phyloP scores from a whole-genome alignment of 2,797 vertebrate genomes.

The Myotis findleyi region DNA sequence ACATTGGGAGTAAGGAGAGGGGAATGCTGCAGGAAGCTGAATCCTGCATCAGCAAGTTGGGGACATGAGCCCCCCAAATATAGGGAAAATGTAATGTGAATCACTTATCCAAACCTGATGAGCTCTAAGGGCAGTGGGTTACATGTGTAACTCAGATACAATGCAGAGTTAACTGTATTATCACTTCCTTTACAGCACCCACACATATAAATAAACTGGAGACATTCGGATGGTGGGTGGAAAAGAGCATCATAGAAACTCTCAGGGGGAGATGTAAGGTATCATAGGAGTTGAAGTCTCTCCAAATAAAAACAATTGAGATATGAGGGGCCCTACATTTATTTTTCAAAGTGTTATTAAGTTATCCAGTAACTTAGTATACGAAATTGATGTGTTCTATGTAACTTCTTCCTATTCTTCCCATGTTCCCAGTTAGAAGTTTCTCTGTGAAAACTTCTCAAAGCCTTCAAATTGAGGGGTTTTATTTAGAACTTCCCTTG shows the following conservation, averaged over 20 bases:
- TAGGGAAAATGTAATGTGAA: not conserved
- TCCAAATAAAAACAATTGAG: not conserved
- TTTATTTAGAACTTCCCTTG: not conserved
- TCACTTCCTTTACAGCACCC: not conserved
- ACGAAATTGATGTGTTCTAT: not conserved
- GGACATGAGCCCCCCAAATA: not conserved
- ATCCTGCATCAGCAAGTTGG: not conserved
- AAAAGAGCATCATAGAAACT: not conserved
- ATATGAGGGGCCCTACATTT: not conserved
- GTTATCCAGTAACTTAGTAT: not conserved
- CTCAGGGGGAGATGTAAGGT: not conserved
- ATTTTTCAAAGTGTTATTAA: not conserved
- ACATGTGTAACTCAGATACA: not conserved
- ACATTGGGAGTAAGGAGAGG: not conserved
- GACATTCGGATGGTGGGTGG: not conserved
- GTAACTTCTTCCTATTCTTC: not conserved
- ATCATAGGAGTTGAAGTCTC: not conserved
- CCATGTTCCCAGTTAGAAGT: not conserved
- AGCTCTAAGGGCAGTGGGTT: not conserved
- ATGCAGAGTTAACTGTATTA: not conserved
- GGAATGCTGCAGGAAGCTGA: not conserved
- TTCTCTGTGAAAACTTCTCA: not conserved
- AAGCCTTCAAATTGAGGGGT: not conserved
- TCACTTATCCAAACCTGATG: not conserved
- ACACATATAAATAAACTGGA: not conserved